Conservation (phyloP, 1,140 invertebrate species). For the Pomacea maculata region DNA sequence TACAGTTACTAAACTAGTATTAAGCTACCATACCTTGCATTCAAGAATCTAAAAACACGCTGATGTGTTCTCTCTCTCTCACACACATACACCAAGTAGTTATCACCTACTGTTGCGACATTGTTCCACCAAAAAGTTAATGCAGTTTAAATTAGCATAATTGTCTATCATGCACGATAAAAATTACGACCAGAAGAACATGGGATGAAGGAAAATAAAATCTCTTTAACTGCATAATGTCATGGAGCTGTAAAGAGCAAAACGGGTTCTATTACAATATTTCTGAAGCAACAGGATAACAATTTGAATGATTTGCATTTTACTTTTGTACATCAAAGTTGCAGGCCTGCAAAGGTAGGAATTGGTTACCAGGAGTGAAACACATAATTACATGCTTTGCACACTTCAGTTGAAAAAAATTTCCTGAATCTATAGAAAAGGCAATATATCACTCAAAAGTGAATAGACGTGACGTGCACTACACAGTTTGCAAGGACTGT, state of each 20-base stretch:
- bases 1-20: not conserved
- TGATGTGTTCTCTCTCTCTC: constrained; percentile 2
- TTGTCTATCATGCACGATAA: not conserved
- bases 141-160: not conserved
- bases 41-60: not conserved
- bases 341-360: no score
- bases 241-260: not conserved
- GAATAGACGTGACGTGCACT: no score
- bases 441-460: no score
- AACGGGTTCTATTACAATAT: not conserved
- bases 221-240: not conserved
- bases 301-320: no score
- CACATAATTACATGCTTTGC: no score
- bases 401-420: no score
- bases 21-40: not conserved
- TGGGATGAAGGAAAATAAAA: no score
- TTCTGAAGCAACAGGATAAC: not conserved
- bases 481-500: no score
- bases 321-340: no score
- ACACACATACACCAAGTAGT: not conserved
- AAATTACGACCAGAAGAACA: not conserved
- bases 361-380: no score
- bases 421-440: no score
- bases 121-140: not conserved
- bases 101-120: not conserved